Evolutionary conservation across 2,797 vertebrate species (phyloP), one percentile per base, ranked within the genome.

Genomic region (Mormyrops boulengeri): DNA sequence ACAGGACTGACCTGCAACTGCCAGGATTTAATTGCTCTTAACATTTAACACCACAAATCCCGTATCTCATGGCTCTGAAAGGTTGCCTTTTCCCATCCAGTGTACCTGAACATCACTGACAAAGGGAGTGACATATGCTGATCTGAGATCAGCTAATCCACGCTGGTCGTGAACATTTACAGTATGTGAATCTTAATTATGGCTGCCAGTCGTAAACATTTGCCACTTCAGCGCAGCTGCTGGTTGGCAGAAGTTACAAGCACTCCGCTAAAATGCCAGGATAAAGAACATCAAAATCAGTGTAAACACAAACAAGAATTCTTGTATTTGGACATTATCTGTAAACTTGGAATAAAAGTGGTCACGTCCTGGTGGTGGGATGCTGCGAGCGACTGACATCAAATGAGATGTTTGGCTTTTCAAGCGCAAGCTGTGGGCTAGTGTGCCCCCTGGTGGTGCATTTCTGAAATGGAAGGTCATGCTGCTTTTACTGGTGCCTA

Each of bases 371-470:
- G 22, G 60, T 4, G 69, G 14, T 44, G 0, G 17, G 38, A 19
- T 77, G 30, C 34, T 34, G 30, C 11, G 14, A 26, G 34, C 26
- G 9, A 34, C 85, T 86, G 85, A 86, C 49, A 52, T 86, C 85
- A 30, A 87, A 34, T 85, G 47, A 47, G 85, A 34, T 38, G 85
- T 55, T 55, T 86, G 85, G 3, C 3, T 30, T 8, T 38, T 34
- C 0, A 4, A 50, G 30, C 30, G 2, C 50, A 87, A 87, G 19
- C 49, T 87, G 11, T 53, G 34, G 80, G 60, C 57, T 44, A 82
- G 80, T 47, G 44, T 92, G 91, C 92, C 92, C 90, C 84, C 93
- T 92, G 77, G 88, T 91, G 92, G 84, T 86, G 19, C 22, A 1
- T 30, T 41, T 47, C 11, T 26, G 73, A 85, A 38, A 86, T 41